phyloP scores from a whole-genome alignment of 2,888 invertebrate genomes.

The Eristalis pertinax region DNA sequence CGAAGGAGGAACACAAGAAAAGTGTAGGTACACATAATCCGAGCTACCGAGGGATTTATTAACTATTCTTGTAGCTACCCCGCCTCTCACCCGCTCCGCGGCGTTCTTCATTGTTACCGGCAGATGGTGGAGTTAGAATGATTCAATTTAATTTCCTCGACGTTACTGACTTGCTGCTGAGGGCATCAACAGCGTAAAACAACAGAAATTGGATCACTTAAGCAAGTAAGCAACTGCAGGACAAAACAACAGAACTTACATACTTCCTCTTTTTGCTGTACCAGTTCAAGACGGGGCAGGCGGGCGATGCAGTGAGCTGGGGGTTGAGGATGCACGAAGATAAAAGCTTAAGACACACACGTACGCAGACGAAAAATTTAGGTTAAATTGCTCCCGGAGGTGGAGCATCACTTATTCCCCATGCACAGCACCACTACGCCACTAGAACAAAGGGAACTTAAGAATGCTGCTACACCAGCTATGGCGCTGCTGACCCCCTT shows the following conservation, averaged over 20 bases:
- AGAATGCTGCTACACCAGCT: constrained; percentile 21
- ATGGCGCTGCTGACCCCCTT: constrained; percentile 27
- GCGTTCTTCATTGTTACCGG: background rate
- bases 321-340: background rate
- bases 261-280: constrained; percentile 3
- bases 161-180: constrained; percentile 26
- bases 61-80: constrained; percentile 7
- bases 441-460: constrained; percentile 47
- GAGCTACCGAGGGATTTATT: constrained; percentile 21
- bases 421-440: background rate
- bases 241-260: constrained; percentile 11
- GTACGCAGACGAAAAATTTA: constrained; percentile 47
- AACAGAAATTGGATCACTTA: constrained; percentile 57
- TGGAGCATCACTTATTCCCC: constrained; percentile 37
- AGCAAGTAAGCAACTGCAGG: constrained; percentile 44
- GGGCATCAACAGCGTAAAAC: constrained; percentile 31
- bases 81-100: background rate
- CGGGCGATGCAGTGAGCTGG: background rate
- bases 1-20: background rate
- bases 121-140: constrained; percentile 10
- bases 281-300: constrained; percentile 40
- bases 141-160: constrained; percentile 51
- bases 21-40: background rate
- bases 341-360: constrained; percentile 32
- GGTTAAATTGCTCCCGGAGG: constrained; percentile 69